Evolutionary conservation across 2,113 vertebrate genomes (phyloP).

Genomic region (Monopterus albus): DNA sequence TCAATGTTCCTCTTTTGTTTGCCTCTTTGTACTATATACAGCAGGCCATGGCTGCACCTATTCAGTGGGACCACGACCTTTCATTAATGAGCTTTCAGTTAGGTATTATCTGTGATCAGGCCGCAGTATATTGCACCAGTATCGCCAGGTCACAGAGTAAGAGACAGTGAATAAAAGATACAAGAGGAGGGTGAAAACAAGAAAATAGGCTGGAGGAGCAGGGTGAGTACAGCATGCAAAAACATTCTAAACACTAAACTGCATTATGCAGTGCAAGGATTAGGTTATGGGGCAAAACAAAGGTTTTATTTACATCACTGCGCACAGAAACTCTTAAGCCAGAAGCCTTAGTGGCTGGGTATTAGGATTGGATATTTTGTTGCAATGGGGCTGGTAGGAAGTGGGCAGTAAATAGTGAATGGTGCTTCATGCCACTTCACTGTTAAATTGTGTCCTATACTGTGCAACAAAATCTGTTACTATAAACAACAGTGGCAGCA

Average conservation of each 20-base stretch:
- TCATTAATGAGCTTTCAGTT: slow-evolving; percentile 57
- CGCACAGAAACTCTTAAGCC: slow-evolving; percentile 42
- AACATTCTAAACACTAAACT: slow-evolving; percentile 36
- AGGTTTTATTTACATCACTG: slow-evolving; percentile 59
- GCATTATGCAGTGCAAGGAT: slow-evolving; percentile 54
- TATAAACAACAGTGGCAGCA: too few species aligned
- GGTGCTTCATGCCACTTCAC: too few species aligned
- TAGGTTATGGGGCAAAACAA: slow-evolving; percentile 44
- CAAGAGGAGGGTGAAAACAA: slow-evolving; percentile 33
- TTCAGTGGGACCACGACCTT: slow-evolving; percentile 50
- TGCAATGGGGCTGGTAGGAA: not conserved
- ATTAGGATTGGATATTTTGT: slow-evolving; percentile 34
- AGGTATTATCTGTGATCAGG: slow-evolving; percentile 43
- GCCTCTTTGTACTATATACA: slow-evolving; percentile 11
- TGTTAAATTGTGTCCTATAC: too few species aligned
- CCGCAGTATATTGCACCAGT: slow-evolving; percentile 11
- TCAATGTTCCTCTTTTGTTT: slow-evolving; percentile 40
- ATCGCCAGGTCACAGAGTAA: slow-evolving; percentile 17
- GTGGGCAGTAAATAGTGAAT: slow-evolving; percentile 11
- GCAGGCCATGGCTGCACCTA: slow-evolving; percentile 7
- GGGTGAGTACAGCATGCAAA: slow-evolving; percentile 34
- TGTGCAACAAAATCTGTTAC: too few species aligned
- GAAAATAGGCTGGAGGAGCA: slow-evolving; percentile 27
- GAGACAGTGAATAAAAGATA: slow-evolving; percentile 22
- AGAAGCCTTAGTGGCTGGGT: slow-evolving; percentile 29